A percentile compares a stretch with the other conserved stretches of the same genome.
Conservation (phyloP, 2,797 vertebrate species). For the Sphenodon punctatus region DNA sequence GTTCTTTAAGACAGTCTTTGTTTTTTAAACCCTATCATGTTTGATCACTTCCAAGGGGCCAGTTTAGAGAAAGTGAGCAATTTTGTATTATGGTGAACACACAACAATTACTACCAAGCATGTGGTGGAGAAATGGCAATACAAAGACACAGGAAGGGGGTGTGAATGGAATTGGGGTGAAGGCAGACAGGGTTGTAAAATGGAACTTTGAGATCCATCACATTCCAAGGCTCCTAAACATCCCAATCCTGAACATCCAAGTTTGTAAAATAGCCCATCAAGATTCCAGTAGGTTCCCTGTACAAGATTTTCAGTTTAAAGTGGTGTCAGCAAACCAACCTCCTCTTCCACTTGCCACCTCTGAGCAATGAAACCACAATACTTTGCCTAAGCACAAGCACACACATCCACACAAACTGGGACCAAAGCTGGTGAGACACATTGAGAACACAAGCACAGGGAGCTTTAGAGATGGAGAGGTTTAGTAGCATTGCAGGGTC, state of each 20-base stretch:
- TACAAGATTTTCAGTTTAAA: conserved; percentile 62
- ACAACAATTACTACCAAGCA: conserved; percentile 60
- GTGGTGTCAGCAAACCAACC: conserved; percentile 69
- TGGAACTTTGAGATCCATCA: conserved; percentile 48
- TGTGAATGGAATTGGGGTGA: conserved; percentile 46
- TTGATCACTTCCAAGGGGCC: background rate
- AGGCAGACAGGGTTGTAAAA: conserved; percentile 5
- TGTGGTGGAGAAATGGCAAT: conserved; percentile 56
- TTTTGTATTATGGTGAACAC: too few relatives aligned
- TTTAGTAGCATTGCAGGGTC: background rate
- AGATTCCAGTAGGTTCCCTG: conserved; percentile 47
- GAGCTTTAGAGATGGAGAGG: background rate
- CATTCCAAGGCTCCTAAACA: background rate
- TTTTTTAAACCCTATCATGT: conserved; percentile 16
- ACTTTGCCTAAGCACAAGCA: conserved; percentile 8
- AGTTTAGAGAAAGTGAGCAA: too few relatives aligned
- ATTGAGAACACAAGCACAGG: background rate
- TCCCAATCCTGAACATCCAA: background rate
- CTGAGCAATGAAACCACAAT: background rate
- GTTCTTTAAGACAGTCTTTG: too few relatives aligned
- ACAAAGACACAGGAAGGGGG: conserved; percentile 52
- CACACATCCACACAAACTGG: background rate
- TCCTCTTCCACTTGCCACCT: background rate
- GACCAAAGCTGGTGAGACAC: background rate
- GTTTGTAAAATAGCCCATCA: too few relatives aligned